Evolutionary conservation across 2,113 vertebrate species (phyloP).

Genomic region (Poeciliopsis occidentalis): DNA sequence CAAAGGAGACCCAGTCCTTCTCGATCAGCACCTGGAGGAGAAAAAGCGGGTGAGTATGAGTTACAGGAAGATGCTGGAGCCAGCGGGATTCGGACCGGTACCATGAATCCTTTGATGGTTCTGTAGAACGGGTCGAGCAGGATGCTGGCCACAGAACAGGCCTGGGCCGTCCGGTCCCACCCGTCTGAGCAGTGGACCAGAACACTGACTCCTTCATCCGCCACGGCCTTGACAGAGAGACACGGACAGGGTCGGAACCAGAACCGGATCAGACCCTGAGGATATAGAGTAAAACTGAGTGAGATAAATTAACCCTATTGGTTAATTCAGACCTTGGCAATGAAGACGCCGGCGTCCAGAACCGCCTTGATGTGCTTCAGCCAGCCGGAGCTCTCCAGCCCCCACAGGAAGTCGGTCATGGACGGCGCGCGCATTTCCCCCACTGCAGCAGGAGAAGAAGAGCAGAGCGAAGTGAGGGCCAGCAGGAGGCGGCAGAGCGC

Average conservation of each 20-base stretch:
- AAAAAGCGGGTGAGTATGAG: neutral
- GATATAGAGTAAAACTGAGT: no score
- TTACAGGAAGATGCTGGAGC: no score
- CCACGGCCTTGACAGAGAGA: slow-evolving; percentile 84
- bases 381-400: slow-evolving; percentile 95
- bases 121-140: slow-evolving; percentile 93
- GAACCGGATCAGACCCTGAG: no score
- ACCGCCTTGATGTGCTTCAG: slow-evolving; percentile 95
- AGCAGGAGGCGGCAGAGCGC: neutral
- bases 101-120: slow-evolving; percentile 94
- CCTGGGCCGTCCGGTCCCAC: slow-evolving; percentile 96
- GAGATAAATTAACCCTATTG: no score
- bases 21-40: slow-evolving; percentile 90
- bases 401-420: slow-evolving; percentile 96
- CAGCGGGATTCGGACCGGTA: slow-evolving; percentile 48
- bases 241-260: neutral
- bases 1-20: slow-evolving; percentile 97
- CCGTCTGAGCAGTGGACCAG: slow-evolving; percentile 98
- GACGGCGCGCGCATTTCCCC: slow-evolving; percentile 89
- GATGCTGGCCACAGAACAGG: slow-evolving; percentile 92
- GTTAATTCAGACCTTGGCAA: slow-evolving; percentile 85
- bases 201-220: slow-evolving; percentile 93
- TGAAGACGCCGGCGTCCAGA: slow-evolving; percentile 92
- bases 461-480: neutral
- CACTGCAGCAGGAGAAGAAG: slow-evolving; percentile 74